Percentiles rank a stretch among this genome's conserved stretches.
phyloP scores from a whole-genome alignment of 2,797 vertebrate genomes.

The Triplophysa bombifrons region DNA sequence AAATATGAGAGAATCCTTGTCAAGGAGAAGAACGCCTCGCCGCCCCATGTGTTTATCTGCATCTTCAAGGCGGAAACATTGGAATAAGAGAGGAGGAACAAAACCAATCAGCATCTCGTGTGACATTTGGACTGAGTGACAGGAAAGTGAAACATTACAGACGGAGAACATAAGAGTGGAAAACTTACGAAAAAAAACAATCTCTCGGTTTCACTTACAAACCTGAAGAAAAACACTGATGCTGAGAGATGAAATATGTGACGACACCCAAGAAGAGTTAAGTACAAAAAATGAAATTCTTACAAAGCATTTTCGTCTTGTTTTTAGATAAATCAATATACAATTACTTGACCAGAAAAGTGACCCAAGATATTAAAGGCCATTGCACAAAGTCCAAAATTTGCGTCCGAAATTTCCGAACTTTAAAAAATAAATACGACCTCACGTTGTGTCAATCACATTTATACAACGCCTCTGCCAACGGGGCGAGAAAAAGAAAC shows the following conservation, averaged over 20 bases:
- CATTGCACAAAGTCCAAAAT: too few species aligned
- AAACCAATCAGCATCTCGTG: not conserved
- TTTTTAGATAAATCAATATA: too few species aligned
- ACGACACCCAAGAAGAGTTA: not conserved
- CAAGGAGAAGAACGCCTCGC: constrained; percentile 58
- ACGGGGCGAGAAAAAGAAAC: too few species aligned
- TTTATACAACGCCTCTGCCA: too few species aligned
- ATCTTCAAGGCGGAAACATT: constrained; percentile 42
- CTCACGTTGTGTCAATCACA: too few species aligned
- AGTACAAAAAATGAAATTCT: not conserved
- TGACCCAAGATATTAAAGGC: too few species aligned
- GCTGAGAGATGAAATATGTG: not conserved
- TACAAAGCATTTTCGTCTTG: too few species aligned
- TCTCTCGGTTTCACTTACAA: not conserved
- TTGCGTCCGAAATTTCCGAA: too few species aligned
- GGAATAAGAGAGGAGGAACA: constrained; percentile 17
- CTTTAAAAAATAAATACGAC: too few species aligned
- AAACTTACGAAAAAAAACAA: not conserved
- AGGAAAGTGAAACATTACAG: constrained; percentile 32
- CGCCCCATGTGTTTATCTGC: constrained; percentile 39
- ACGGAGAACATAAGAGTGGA: not conserved
- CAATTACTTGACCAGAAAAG: too few species aligned
- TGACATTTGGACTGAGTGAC: constrained; percentile 30
- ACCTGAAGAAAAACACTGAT: not conserved
- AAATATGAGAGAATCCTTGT: constrained; percentile 65